Conservation (phyloP, 2,113 vertebrate species). For the Syngnathus floridae region DNA sequence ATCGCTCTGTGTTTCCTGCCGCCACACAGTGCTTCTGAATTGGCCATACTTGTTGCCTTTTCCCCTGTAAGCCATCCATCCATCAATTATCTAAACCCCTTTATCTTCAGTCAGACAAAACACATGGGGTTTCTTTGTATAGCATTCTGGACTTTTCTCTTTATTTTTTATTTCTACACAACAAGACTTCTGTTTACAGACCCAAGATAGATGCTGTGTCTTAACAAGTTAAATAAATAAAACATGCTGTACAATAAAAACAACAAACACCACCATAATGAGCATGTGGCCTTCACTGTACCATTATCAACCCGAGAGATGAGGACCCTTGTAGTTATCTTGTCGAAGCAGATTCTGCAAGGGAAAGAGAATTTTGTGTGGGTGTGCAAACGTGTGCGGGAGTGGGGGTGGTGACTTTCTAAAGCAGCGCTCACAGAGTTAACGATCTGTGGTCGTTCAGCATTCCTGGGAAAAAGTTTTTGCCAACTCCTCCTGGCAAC, state of each 20-base stretch:
- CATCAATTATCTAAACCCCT: no score
- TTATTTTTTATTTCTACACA: conserved; percentile 29
- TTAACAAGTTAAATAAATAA: conserved; percentile 47
- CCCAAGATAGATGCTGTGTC: conserved; percentile 20
- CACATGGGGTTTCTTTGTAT: conserved; percentile 23
- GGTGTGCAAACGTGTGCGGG: conserved; percentile 10
- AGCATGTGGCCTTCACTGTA: conserved; percentile 51
- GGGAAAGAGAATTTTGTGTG: conserved; percentile 23
- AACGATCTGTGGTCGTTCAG: conserved; percentile 27
- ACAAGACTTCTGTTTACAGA: conserved; percentile 36
- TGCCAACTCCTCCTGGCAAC: conserved; percentile 6
- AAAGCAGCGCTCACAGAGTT: conserved; percentile 34
- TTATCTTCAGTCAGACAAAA: conserved; percentile 13
- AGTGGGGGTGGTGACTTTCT: conserved; percentile 17
- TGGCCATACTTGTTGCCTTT: conserved; percentile 13
- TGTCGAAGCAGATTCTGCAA: conserved; percentile 58
- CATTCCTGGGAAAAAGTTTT: conserved; percentile 16
- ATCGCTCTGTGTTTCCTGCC: conserved; percentile 39
- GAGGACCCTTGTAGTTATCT: conserved; percentile 64
- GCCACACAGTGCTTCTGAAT: conserved; percentile 29
- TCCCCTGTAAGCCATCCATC: neutral
- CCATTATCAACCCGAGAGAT: conserved; percentile 61
- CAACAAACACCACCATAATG: conserved; percentile 57
- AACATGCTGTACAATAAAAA: conserved; percentile 49
- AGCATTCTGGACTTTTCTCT: no score